Evolutionary conservation across 2,797 vertebrate species (phyloP).

Genomic region (Gambusia yucatana): DNA sequence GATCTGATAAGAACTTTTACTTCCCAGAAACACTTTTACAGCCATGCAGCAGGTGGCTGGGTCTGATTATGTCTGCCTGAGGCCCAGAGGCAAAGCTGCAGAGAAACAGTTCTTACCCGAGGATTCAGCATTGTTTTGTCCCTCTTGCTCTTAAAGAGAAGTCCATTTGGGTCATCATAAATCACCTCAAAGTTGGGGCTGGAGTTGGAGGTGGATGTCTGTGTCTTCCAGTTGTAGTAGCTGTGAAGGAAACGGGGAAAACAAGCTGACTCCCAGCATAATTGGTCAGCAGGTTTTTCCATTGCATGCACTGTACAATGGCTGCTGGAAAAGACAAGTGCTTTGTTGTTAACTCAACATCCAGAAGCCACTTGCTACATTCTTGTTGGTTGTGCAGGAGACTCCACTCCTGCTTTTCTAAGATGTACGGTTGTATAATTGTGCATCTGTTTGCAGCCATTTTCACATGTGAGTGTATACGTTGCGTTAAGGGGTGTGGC

Average conservation of each 20-base stretch:
- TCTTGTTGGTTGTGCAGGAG: too few relatives aligned
- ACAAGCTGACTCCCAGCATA: too few relatives aligned
- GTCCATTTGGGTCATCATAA: constrained; percentile 79
- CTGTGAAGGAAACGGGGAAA: constrained; percentile 67
- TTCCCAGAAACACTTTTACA: constrained; percentile 37
- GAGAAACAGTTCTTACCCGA: constrained; percentile 75
- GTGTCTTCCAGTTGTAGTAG: constrained; percentile 90
- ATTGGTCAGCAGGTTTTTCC: too few relatives aligned
- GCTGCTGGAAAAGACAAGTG: too few relatives aligned
- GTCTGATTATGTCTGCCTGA: constrained; percentile 30
- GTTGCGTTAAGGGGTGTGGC: too few relatives aligned
- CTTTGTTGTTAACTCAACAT: too few relatives aligned
- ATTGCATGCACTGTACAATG: too few relatives aligned
- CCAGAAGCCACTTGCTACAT: too few relatives aligned
- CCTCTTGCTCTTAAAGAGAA: constrained; percentile 87
- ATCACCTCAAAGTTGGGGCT: constrained; percentile 88
- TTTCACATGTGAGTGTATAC: too few relatives aligned
- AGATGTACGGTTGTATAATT: too few relatives aligned
- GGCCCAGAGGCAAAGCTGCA: constrained; percentile 21
- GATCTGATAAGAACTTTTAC: constrained; percentile 11
- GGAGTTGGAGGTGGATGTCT: constrained; percentile 78
- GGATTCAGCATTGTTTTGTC: constrained; percentile 87
- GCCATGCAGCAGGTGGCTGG: constrained; percentile 43
- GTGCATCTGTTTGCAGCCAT: too few relatives aligned
- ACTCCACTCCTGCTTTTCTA: too few relatives aligned